These are phyloP conservation scores for Pyrrhura leucotis DNA, from an alignment of 2,797 vertebrate species.

Conservation along the genomic window DNA sequence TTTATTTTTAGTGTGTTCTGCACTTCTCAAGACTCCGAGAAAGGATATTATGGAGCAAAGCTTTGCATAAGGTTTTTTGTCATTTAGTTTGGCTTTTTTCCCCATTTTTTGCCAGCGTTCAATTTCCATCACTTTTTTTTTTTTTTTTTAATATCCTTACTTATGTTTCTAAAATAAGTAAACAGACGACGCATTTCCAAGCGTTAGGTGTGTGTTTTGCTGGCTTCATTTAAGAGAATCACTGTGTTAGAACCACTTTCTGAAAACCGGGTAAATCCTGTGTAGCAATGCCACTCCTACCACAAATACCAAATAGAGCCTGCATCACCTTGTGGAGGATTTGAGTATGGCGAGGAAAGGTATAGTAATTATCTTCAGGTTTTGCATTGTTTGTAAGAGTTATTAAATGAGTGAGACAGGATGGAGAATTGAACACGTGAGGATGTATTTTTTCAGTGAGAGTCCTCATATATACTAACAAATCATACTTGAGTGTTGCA, in stretches of 20 bases:
- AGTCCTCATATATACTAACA: background rate
- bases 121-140: background rate
- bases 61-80: background rate
- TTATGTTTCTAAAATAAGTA: background rate
- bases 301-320: background rate
- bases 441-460: background rate
- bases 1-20: background rate
- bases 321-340: background rate
- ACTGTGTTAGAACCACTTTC: background rate
- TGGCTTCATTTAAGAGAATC: background rate
- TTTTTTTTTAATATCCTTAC: background rate
- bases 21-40: background rate
- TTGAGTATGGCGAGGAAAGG: background rate
- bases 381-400: background rate
- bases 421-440: rapidly evolving
- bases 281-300: background rate
- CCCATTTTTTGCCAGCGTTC: background rate
- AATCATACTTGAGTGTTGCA: background rate
- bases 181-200: background rate
- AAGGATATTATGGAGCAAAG: background rate
- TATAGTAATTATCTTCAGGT: background rate
- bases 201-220: background rate
- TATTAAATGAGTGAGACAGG: background rate
- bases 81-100: background rate
- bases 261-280: background rate